A percentile compares a stretch with the other conserved stretches of the same genome.
phyloP scores from a whole-genome alignment of 2,113 vertebrate genomes.

The Ictidomys tridecemlineatus region DNA sequence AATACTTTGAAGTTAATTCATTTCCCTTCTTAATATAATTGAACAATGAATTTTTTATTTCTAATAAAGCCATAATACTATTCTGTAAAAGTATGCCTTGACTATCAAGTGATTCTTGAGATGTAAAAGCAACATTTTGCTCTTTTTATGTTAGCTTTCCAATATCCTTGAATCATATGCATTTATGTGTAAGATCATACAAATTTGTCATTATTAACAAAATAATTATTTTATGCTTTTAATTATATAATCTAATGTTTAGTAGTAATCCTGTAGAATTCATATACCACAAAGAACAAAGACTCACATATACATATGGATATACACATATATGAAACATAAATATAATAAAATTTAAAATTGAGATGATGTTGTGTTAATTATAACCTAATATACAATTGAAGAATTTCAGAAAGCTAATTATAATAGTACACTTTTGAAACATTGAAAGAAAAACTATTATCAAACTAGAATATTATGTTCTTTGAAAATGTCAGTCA shows the following conservation, averaged over 20 bases:
- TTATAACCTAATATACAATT: not conserved
- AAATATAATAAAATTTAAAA: not conserved
- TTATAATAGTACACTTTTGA: not conserved
- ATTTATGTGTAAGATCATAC: not conserved
- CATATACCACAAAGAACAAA: not conserved
- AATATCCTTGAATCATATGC: not conserved
- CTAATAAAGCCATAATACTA: constrained; percentile 61
- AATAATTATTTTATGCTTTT: not conserved
- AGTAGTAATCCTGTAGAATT: not conserved
- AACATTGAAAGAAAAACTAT: too few species aligned
- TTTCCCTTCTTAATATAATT: constrained; percentile 56
- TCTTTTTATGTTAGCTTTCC: not conserved
- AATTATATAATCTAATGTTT: not conserved
- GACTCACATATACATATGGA: rapidly evolving
- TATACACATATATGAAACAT: not conserved
- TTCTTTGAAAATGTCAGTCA: too few species aligned
- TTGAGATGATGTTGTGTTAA: not conserved
- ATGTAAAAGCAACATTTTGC: not conserved
- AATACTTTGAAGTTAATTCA: constrained; percentile 63
- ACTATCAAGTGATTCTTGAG: constrained; percentile 57
- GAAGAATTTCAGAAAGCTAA: not conserved
- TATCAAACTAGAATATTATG: too few species aligned
- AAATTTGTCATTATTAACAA: constrained; percentile 27
- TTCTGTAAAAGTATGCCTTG: not conserved
- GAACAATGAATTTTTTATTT: constrained; percentile 69